Evolutionary conservation across 2,113 vertebrate species (phyloP).

Genomic region (Nannobrachium achirus): DNA sequence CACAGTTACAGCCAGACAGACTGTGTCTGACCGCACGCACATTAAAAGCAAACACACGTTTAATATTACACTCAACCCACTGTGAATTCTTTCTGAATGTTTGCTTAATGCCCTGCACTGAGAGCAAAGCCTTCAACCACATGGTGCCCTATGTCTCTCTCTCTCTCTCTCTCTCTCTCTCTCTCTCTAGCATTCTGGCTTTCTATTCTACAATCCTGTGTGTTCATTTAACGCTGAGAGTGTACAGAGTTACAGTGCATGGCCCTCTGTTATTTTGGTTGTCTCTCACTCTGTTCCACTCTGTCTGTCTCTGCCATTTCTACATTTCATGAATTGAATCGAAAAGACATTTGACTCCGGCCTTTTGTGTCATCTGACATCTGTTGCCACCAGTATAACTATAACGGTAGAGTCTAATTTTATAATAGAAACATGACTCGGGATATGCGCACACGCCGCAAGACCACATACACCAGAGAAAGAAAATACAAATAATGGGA

Average conservation of each 20-base stretch:
- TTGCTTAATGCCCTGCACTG: constrained; percentile 31
- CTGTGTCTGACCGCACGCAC: constrained; percentile 52
- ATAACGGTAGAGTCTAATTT: no score
- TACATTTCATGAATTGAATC: not conserved
- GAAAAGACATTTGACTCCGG: not conserved
- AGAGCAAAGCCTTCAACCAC: constrained; percentile 23
- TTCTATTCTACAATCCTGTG: not conserved
- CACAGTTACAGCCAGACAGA: constrained; percentile 60
- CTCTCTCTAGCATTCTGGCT: not conserved
- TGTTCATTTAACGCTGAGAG: no score
- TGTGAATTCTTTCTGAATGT: constrained; percentile 59
- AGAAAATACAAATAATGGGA: no score
- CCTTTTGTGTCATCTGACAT: not conserved
- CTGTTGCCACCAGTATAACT: constrained; percentile 35
- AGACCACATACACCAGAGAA: no score
- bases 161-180: not conserved
- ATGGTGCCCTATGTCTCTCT: constrained; percentile 35
- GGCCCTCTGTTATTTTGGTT: no score
- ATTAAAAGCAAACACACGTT: constrained; percentile 65
- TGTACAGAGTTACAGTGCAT: no score
- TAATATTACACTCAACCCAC: constrained; percentile 58
- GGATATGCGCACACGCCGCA: no score
- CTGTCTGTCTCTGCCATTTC: not conserved
- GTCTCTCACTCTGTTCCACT: not conserved
- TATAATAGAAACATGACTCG: no score